Base-by-base conservation (phyloP, 2,113 vertebrate species). In the Cathartes aura region DNA sequence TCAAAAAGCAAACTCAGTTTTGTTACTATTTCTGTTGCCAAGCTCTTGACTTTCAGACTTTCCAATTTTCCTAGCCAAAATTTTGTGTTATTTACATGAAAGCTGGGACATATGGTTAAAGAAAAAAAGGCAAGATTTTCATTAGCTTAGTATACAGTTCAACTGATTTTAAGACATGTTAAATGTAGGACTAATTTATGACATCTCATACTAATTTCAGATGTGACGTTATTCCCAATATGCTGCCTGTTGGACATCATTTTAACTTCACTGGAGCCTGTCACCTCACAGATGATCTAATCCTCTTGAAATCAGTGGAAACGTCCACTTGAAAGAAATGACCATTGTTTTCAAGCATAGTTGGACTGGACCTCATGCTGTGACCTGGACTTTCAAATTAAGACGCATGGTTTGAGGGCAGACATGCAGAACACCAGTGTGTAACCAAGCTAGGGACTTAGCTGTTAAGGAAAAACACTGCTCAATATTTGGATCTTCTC, bases 221-320 rank as follows among this genome's bases (percentile, higher is more conserved):
- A 66, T 50, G 40, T 56, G 73, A 82, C 5, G 7, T 82, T 89
- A 94, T 82, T 89, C 88, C 72, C 38, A 71, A 21, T 38, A 70
- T 81, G 55, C 79, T 92, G 80, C 66, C 56, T 75, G 70, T 20
- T 75, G 76, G 70, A 62, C 64, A 79, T 79, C 8, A 53, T 63
- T 95, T 82, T 66, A 60, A 53, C 93, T 92, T 92, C 76, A 58
- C 47, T 4, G 1, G 52, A 89, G 55, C 21, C 50, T 86, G 38
- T 71, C 89, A 89, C 68, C 93, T 91, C 87, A 45, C 47, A 58
- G 36, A 86, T 80, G 67, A 96, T 70, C 60, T 89, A 91, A 91
- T 92, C 10, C 50, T 34, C 67, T 58, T 26, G 50, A 73, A 92
- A 92, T 38, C 55, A 78, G n/a, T 9, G 17, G 63, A 92, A 90